Evolutionary conservation across 2,113 vertebrate species (phyloP), one percentile per base, ranked within the genome.

Genomic region (Ceyx melanurus): DNA sequence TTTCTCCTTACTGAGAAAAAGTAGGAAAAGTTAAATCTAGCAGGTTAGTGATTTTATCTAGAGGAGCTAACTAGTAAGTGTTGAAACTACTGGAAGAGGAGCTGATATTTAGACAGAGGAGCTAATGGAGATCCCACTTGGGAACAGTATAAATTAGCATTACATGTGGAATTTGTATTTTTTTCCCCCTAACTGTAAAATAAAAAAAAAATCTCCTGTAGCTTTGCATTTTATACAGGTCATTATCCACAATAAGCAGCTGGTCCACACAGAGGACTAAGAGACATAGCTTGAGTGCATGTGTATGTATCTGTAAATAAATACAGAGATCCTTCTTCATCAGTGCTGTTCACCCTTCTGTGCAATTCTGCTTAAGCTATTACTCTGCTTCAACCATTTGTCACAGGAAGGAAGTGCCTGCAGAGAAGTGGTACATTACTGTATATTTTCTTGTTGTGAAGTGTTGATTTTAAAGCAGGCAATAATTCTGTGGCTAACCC

Each of bases 401-500:
- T 88, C 66, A 35, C n/a, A 85, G 84, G 77, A 76, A 94, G 94
- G 96, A 95, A 78, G 88, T 84, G 72, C 89, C 93, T 96, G 85
- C 95, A 66, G 93, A 93, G 94, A 94, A 94, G 80, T 65, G 86
- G 85, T 92, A 75, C 91, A 66, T 94, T 93, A 45, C 72, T 72
- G 35, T 92, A 73, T 79, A 81, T 88, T 89, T 97, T 93, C 94
- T 96, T 94, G 87, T 95, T 96, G 90, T 58, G 94, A 92, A 94
- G 91, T 93, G 86, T 88, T 96, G 94, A 96, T 96, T 97, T 96
- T 93, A 92, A 96, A 92, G 78, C 79, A 92, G 94, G 58, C 68
- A 94, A 91, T 93, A 89, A 92, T 91, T 60, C 93, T 87, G 68
- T 51, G 70, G 67, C 60, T 8, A 8, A 74, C 75, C 79, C 54